A percentile compares a stretch with the other conserved stretches of the same genome.
phyloP scores from a whole-genome alignment of 2,888 invertebrate genomes.

The Flexamia atlantica region DNA sequence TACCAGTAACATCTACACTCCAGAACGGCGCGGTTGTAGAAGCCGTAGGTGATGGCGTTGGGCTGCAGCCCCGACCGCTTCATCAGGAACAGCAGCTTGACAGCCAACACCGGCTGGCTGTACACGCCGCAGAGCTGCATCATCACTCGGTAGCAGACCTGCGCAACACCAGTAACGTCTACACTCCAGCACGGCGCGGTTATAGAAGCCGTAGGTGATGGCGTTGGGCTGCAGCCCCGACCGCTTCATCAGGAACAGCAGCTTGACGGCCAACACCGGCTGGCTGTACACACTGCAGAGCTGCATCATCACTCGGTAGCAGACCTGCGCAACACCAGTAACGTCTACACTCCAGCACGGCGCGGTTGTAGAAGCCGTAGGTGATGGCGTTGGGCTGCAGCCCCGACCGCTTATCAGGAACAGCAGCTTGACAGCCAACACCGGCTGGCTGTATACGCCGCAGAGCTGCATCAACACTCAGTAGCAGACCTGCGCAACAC shows the following conservation, averaged over 20 bases:
- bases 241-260: slow-evolving; percentile 94
- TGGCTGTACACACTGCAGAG: slow-evolving; percentile 96
- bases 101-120: slow-evolving; percentile 95
- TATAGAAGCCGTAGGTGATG: slow-evolving; percentile 95
- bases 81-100: slow-evolving; percentile 94
- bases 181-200: slow-evolving; percentile 91
- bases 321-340: slow-evolving; percentile 83
- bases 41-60: slow-evolving; percentile 98
- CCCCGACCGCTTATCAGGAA: slow-evolving; percentile 94
- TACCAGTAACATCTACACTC: slow-evolving; percentile 77
- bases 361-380: slow-evolving; percentile 92
- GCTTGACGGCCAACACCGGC: slow-evolving; percentile 95
- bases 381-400: slow-evolving; percentile 98
- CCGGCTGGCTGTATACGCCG: slow-evolving; percentile 95
- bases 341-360: too few species aligned
- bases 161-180: slow-evolving; percentile 9
- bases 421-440: slow-evolving; percentile 94
- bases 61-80: slow-evolving; percentile 95
- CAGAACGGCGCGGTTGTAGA: slow-evolving; percentile 89
- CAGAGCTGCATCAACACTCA: slow-evolving; percentile 99
- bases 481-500: slow-evolving; percentile 89
- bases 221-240: slow-evolving; percentile 98
- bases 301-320: slow-evolving; percentile 99
- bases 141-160: slow-evolving; percentile 98
- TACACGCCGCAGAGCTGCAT: slow-evolving; percentile 99